Base-by-base conservation (phyloP, 2,797 vertebrate genomes). In the Molothrus ater region DNA sequence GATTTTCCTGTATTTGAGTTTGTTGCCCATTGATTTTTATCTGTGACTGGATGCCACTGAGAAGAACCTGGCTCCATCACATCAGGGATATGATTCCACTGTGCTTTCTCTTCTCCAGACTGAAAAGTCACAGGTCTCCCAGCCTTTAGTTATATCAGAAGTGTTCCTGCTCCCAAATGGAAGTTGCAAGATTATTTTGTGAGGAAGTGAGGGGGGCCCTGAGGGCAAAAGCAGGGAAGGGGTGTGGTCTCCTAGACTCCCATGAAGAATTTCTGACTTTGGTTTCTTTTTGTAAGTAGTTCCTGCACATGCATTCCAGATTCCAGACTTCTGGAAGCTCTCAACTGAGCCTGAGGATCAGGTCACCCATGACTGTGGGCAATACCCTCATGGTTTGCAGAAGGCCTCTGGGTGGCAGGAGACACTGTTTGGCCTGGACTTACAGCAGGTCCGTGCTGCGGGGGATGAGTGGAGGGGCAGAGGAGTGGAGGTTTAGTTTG, bases 321-420 rank as follows among this genome's bases (percentile, higher is more conserved):
- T 42, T n/a, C n/a, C n/a, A n/a, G 51, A 53, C 28, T 45, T n/a
- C 36, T 26, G 29, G n/a, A 90, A 71, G 19, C 47, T 88, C 59
- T 51, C 59, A 66, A 7, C 29, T 48, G 59, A 22, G 0, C 47
- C 56, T 40, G 56, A 47, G 19, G 45, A 65, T 43, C 29, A n/a
- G n/a, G 32, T 68, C 74, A 56, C 0, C 2, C 0, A 0, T 28
- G 17, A 81, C 8, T 3, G 0, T 28, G 34, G 66, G 38, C 4
- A 22, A 20, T 56, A 38, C 32, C 24, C 28, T 71, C 60, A 28
- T 22, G 42, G 28, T 36, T 65, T 64, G 71, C 60, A 64, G 70
- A 50, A 89, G 89, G 48, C 78, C 80, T 92, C 83, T 89, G 92
- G 84, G 68, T 93, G 86, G 86, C 80, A 85, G 86, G 68, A 94